phyloP scores from a whole-genome alignment of 2,888 invertebrate genomes.

The Sympetrum striolatum region DNA sequence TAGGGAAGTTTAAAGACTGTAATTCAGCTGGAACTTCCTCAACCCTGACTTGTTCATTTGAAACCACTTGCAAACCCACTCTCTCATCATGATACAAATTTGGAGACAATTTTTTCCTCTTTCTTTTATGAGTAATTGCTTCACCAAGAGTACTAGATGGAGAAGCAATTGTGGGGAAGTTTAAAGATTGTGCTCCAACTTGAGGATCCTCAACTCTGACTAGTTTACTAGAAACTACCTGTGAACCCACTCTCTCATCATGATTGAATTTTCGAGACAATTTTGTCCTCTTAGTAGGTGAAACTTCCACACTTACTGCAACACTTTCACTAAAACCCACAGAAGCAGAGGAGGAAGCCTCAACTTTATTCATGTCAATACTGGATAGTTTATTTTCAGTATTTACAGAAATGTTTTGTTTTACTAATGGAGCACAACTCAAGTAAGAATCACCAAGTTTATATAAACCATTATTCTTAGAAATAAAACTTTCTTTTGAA shows the following conservation, averaged over 20 bases:
- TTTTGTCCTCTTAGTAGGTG: not conserved
- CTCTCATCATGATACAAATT: not conserved
- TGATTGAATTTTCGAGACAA: too few species aligned
- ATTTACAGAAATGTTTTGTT: not conserved
- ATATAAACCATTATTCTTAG: not conserved
- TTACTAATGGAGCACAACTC: not conserved
- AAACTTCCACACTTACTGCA: not conserved
- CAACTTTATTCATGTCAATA: not conserved
- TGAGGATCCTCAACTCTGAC: too few species aligned
- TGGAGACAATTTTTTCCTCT: too few species aligned
- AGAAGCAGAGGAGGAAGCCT: not conserved
- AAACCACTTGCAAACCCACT: not conserved
- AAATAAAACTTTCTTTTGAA: not conserved
- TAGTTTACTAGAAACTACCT: too few species aligned
- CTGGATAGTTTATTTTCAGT: not conserved
- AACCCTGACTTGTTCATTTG: slow-evolving; percentile 4
- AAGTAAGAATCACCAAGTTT: not conserved
- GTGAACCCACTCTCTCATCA: too few species aligned
- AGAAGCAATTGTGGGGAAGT: too few species aligned
- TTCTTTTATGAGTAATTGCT: too few species aligned
- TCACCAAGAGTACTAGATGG: too few species aligned
- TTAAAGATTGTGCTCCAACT: too few species aligned
- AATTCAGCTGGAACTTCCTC: not conserved
- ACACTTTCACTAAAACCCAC: not conserved
- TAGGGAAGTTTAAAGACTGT: slow-evolving; percentile 2